Conservation (phyloP, 2,888 invertebrate genomes). For the Salticus scenicus region DNA sequence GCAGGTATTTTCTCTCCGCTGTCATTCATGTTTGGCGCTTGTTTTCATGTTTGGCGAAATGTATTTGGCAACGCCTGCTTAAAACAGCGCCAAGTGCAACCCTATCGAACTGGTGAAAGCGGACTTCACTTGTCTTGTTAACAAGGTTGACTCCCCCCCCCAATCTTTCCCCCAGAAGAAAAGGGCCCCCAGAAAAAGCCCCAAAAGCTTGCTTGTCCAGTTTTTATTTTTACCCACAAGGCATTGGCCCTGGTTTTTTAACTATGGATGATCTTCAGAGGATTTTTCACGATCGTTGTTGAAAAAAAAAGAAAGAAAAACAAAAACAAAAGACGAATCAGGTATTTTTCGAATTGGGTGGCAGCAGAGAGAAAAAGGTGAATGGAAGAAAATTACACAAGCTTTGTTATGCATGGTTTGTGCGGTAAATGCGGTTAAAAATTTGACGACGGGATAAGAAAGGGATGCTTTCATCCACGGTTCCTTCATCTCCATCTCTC, state of each 20-base stretch:
- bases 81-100: constrained; percentile 18
- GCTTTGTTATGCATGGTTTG: too few species aligned
- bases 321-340: not conserved
- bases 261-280: not conserved
- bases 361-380: not conserved
- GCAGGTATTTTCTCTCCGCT: not conserved
- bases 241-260: constrained; percentile 47
- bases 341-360: not conserved
- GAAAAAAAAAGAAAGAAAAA: not conserved
- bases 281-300: not conserved
- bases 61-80: not conserved
- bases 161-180: not conserved
- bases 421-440: too few species aligned
- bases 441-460: too few species aligned
- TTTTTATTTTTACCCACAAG: constrained; percentile 41
- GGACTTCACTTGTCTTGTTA: constrained; percentile 67
- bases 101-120: constrained; percentile 62
- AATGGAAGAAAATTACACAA: too few species aligned
- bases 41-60: not conserved
- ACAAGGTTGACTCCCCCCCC: constrained; percentile 46
- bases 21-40: not conserved
- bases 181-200: constrained; percentile 22
- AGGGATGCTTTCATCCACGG: too few species aligned
- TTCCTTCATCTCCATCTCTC: too few species aligned
- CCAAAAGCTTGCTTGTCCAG: constrained; percentile 53